These are phyloP conservation scores for Campaea margaritaria DNA, from an alignment of 2,888 invertebrate species.

Conservation along the genomic window DNA sequence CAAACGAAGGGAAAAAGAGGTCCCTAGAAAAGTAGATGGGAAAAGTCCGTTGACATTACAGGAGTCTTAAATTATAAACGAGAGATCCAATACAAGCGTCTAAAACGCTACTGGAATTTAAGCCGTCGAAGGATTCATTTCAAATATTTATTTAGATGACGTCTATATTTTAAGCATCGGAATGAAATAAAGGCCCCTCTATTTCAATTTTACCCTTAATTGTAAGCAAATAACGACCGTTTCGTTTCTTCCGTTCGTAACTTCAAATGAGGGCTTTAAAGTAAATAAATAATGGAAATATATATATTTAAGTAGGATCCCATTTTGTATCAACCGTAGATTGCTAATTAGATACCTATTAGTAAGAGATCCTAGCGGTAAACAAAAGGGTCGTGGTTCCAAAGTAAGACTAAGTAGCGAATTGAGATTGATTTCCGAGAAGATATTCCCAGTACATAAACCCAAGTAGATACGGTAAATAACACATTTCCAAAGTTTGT, in stretches of 20 bases:
- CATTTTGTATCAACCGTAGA: conserved; percentile 44
- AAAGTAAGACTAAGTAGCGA: conserved; percentile 5
- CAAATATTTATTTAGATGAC: conserved; percentile 70
- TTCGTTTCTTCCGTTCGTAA: conserved; percentile 41
- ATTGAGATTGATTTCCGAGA: conserved; percentile 10
- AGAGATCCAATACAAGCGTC: conserved; percentile 33
- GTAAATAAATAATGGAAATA: conserved; percentile 66
- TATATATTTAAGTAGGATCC: conserved; percentile 47
- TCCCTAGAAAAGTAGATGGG: conserved; percentile 1
- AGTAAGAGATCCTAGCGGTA: conserved; percentile 2
- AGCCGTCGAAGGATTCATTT: conserved; percentile 55
- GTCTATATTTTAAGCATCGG: conserved; percentile 56
- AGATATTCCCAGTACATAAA: background rate
- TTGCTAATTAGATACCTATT: conserved; percentile 21
- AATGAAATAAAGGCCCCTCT: conserved; percentile 60
- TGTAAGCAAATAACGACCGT: conserved; percentile 55
- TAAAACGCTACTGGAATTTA: conserved; percentile 52
- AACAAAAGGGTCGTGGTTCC: conserved; percentile 7
- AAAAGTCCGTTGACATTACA: conserved; percentile 13
- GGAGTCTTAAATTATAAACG: conserved; percentile 26
- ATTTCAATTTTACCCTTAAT: conserved; percentile 62
- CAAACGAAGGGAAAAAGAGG: conserved; percentile 22
- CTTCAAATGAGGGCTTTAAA: conserved; percentile 46
- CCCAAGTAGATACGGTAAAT: background rate
- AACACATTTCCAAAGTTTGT: background rate